Base-by-base conservation (phyloP, 2,888 invertebrate genomes). In the Axea sp. region DNA sequence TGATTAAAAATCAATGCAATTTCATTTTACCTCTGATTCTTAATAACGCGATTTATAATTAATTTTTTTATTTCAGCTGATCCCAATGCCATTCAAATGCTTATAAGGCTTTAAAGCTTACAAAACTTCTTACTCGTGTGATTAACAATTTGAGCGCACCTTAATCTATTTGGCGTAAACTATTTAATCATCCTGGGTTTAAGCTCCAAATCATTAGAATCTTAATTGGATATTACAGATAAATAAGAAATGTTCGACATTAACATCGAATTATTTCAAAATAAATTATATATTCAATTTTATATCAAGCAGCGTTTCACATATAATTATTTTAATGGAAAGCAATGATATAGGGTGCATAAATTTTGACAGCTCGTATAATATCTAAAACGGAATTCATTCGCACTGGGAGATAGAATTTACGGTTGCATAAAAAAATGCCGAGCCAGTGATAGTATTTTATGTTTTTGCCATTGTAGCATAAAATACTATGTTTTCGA, bases 371-470 rank as follows among this genome's bases (percentile, higher is more conserved):
- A 43, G 24, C 53, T 53, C 43, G 17, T 24, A 31, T 26, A 51
- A 31, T 33, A 9, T 43, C 51, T 64, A 31, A 53, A 62, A 43
- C 7, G 26, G 30, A 64, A 43, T 51, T 51, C 31, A 51, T 62
- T 19, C 22, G 22, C n/a, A 9, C 30, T 28, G 28, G 22, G 37
- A 28, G 22, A 62, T 62, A 26, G 24, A 64, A 64, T 64, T 64
- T 64, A 64, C 47, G 64, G 28, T 35, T 43, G 26, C 41, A 28
- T 53, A 43, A 53, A 65, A 64, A 55, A 55, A 22, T 55, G 35
- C 55, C 37, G 14, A 9, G 14, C 37, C 28, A 33, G 30, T 65
- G 65, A 65, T 65, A 55, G 45, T 9, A 22, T 53, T 67, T 33
- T 22, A 47, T 30, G 45, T 65, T 65, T 45, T 65, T 55, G 53